Conservation (phyloP, 2,888 invertebrate genomes). For the Petrophora chlorosata region DNA sequence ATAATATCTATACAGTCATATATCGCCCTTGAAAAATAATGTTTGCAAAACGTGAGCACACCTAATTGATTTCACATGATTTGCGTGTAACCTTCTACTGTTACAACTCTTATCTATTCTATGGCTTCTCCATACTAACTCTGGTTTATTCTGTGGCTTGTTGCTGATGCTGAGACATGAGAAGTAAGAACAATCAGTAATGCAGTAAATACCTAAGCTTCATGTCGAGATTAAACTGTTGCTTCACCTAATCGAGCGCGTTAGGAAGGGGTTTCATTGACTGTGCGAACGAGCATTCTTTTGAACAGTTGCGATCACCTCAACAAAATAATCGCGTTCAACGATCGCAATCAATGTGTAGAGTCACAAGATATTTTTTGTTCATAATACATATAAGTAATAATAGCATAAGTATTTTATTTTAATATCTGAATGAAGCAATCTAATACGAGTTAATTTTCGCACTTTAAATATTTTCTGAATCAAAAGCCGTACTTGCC, state of each 20-base stretch:
- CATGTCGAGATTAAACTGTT: conserved; percentile 21
- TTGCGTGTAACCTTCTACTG: not conserved
- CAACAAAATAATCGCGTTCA: too few relatives aligned
- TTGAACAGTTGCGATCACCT: too few relatives aligned
- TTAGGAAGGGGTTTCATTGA: not conserved
- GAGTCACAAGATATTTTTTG: too few relatives aligned
- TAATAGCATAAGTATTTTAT: too few relatives aligned
- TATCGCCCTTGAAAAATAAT: conserved; percentile 13
- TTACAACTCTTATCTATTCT: not conserved
- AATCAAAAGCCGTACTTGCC: too few relatives aligned
- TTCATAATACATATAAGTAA: too few relatives aligned
- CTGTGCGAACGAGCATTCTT: not conserved
- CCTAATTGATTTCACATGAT: conserved; percentile 22
- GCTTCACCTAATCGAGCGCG: conserved; percentile 13
- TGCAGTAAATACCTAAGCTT: conserved; percentile 1
- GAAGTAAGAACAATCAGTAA: conserved; percentile 7
- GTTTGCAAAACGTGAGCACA: conserved; percentile 26
- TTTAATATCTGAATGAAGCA: too few relatives aligned
- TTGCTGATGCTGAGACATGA: too few relatives aligned
- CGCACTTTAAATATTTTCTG: too few relatives aligned
- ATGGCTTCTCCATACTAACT: not conserved
- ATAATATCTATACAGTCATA: not conserved
- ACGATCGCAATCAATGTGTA: too few relatives aligned
- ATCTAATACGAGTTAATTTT: too few relatives aligned
- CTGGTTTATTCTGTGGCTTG: not conserved